Conservation (phyloP, 1,140 invertebrate genomes). For the Hylaeus anthracinus region DNA sequence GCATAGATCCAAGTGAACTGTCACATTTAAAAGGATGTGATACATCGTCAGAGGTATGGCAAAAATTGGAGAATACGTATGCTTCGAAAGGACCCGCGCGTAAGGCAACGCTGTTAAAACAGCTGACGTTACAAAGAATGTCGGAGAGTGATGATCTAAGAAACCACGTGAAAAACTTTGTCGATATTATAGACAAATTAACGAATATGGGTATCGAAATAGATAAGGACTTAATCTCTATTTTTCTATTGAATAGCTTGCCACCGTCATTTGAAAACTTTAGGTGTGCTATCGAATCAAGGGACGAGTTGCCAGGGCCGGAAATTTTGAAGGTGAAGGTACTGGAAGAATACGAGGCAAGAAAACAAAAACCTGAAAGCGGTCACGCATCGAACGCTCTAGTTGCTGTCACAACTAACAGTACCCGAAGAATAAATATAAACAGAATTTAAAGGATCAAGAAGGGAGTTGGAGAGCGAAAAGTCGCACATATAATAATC, state of each 20-base stretch:
- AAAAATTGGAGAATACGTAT: constrained; percentile 9
- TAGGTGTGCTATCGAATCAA: constrained; percentile 55
- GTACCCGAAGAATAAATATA: too few relatives aligned
- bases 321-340: constrained; percentile 48
- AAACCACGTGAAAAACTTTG: constrained; percentile 6
- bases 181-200: constrained; percentile 7
- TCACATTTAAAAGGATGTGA: not conserved
- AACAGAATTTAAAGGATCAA: too few relatives aligned
- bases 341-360: constrained; percentile 25
- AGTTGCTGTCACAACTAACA: too few relatives aligned
- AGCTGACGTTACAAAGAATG: constrained; percentile 4
- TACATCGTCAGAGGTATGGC: constrained; percentile 1
- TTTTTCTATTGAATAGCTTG: constrained; percentile 63
- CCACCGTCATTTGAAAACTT: constrained; percentile 64
- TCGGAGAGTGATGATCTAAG: not conserved
- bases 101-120: constrained; percentile 27
- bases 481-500: too few relatives aligned
- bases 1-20: not conserved
- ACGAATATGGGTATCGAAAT: not conserved
- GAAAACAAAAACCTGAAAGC: constrained; percentile 26
- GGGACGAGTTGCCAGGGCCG: constrained; percentile 48
- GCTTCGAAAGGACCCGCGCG: constrained; percentile 46
- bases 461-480: too few relatives aligned
- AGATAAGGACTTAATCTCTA: constrained; percentile 49
- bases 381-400: not conserved